A percentile compares a stretch with the other conserved stretches of the same genome.
Conservation (phyloP, 1,140 invertebrate species). For the Lordiphosa stackelbergi region DNA sequence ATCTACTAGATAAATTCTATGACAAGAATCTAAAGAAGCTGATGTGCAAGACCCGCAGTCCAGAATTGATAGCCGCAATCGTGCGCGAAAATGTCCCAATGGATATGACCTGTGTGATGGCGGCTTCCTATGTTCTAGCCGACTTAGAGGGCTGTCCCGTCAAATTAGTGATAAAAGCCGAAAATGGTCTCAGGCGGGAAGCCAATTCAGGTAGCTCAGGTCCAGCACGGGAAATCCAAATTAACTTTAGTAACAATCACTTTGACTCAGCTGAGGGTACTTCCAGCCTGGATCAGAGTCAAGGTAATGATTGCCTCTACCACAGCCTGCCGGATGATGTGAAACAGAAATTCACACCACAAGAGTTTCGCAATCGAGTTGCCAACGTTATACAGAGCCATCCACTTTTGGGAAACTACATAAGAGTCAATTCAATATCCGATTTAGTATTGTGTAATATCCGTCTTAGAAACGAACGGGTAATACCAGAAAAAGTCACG, state of each 20-base stretch:
- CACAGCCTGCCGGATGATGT: neutral
- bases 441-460: neutral
- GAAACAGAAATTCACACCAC: neutral
- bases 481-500: neutral
- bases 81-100: neutral
- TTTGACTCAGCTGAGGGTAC: neutral
- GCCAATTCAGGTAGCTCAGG: neutral
- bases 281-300: neutral
- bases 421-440: neutral
- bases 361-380: neutral
- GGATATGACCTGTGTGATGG: constrained; percentile 4
- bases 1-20: neutral
- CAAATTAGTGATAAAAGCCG: neutral
- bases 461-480: neutral
- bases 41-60: neutral
- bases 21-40: neutral
- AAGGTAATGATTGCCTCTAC: neutral
- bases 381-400: neutral
- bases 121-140: neutral
- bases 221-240: no score
- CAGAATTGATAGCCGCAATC: neutral
- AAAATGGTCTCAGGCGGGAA: neutral
- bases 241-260: neutral
- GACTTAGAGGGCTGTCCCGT: neutral
- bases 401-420: neutral